Evolutionary conservation across 2,888 invertebrate species (phyloP), one percentile per base, ranked within the genome.

Genomic region (Volucella inanis): DNA sequence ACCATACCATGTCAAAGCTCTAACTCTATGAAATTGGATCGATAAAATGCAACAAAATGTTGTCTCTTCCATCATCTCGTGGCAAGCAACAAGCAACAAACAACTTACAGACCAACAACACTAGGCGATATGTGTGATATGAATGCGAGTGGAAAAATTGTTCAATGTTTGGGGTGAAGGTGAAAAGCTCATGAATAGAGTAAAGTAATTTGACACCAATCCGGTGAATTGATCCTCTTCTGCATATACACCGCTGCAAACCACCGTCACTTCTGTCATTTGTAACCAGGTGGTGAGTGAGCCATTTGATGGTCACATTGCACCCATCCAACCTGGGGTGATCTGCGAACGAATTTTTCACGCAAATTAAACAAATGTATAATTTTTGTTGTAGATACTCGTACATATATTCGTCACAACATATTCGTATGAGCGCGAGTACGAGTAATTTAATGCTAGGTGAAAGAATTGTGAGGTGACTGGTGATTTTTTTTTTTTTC

Each of bases 101-200:
- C 18, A 22, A 2, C 2, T 3, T 3, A 22, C 18, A 22, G 18
- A 22, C 2, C 18, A 22, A 2, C 18, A 22, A 22, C 18, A 22
- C 18, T 3, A 45, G 22, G 47, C 64, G n/a, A 38, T 2, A 3
- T 22, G 18, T 22, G 18, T 22, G 18, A 22, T 22, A 22, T 14
- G 31, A 67, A 61, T 67, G 62, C 47, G 77, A 72, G 72, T 78
- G 78, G 74, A 78, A 83, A 81, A 83, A 83, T 78, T 67, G 74
- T 83, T 83, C 74, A 74, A 57, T 68, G 67, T 74, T 78, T 83
- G 83, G 85, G 85, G 85, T 85, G 85, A 85, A 85, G 85, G 85
- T 80, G 76, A 81, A 85, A 85, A 79, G 70, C 79, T 71, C 71
- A 31, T 54, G 12, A 43, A 22, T n/a, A 49, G 70, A 31, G 55